phyloP scores from a whole-genome alignment of 2,113 vertebrate genomes.

The Bostrychus sinensis region DNA sequence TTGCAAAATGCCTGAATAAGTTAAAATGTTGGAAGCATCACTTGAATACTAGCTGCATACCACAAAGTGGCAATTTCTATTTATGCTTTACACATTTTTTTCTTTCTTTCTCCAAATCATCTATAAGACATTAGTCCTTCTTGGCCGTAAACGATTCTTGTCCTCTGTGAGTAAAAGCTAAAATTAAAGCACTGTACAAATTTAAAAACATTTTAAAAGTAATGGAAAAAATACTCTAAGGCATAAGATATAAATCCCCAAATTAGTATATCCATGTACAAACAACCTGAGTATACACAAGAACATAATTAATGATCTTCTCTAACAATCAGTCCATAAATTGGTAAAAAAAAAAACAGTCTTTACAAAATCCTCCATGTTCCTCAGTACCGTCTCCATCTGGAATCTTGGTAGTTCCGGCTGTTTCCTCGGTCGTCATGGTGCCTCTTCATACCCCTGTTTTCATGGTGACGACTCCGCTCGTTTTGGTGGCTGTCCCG shows the following conservation, averaged over 20 bases:
- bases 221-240: slow-evolving; percentile 48
- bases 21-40: slow-evolving; percentile 51
- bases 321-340: slow-evolving; percentile 21
- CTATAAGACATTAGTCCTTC: slow-evolving; percentile 20
- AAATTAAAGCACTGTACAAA: slow-evolving; percentile 43
- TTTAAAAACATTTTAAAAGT: slow-evolving; percentile 68
- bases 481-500: slow-evolving; percentile 74
- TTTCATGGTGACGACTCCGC: slow-evolving; percentile 44
- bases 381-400: slow-evolving; percentile 80
- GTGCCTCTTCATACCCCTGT: slow-evolving; percentile 75
- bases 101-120: slow-evolving; percentile 8
- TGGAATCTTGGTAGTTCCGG: slow-evolving; percentile 80
- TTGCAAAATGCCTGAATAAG: slow-evolving; percentile 61
- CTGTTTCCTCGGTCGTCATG: slow-evolving; percentile 75
- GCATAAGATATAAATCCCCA: slow-evolving; percentile 41
- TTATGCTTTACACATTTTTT: slow-evolving; percentile 13
- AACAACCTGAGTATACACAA: slow-evolving; percentile 64
- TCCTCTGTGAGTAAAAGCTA: slow-evolving; percentile 51
- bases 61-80: slow-evolving; percentile 40
- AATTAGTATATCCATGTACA: slow-evolving; percentile 49
- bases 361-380: neutral
- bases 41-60: slow-evolving; percentile 40
- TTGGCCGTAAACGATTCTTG: slow-evolving; percentile 12
- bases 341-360: slow-evolving; percentile 13
- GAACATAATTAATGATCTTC: slow-evolving; percentile 22